Evolutionary conservation across 2,888 invertebrate species (phyloP), one percentile per base, ranked within the genome.

Genomic region (Schizotus pectinicornis): DNA sequence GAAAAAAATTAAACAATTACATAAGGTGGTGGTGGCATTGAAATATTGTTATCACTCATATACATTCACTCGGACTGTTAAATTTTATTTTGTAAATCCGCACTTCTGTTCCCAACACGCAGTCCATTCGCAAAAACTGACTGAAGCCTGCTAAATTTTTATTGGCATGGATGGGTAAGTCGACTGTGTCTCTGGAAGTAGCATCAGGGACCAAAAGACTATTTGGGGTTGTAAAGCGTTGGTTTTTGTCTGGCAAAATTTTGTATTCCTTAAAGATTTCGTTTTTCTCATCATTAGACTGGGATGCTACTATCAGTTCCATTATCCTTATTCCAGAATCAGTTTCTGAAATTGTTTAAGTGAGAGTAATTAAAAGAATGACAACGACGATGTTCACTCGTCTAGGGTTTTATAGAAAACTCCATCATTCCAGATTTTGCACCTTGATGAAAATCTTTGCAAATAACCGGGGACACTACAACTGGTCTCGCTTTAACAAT

Each of bases 171-270:
- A 71, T 41, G 3, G 57, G 9, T 13, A 72, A 34, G 22, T 58
- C 50, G n/a, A 58, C 43, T 1, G 41, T 31, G 1, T 63, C 64
- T 34, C 62, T 59, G 1, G 56, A 41, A 2, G 63, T 68, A 1
- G 64, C 59, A 48, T 70, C 62, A 0, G 41, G 33, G 8, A 68
- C 54, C 14, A 9, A 6, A 6, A 52, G n/a, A 3, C 14, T 48
- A 9, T 46, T 33, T 3, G 77, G 79, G 7, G 49, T 37, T 1
- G 36, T 12, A 36, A 56, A 56, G 7, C 33, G 46, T 2, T n/a
- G 8, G 3, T 35, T 14, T 22, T 33, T 47, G 1, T 33, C 31
- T 7, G 41, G 6, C 1, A 13, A n/a, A 13, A 48, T 41, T 32
- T 38, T 30, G 22, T 46, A 53, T 14, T 45, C 11, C 39, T 45